Percentiles rank a stretch among this genome's conserved stretches.
Conservation (phyloP, 2,888 invertebrate genomes). For the Hirtodrosophila cameraria region DNA sequence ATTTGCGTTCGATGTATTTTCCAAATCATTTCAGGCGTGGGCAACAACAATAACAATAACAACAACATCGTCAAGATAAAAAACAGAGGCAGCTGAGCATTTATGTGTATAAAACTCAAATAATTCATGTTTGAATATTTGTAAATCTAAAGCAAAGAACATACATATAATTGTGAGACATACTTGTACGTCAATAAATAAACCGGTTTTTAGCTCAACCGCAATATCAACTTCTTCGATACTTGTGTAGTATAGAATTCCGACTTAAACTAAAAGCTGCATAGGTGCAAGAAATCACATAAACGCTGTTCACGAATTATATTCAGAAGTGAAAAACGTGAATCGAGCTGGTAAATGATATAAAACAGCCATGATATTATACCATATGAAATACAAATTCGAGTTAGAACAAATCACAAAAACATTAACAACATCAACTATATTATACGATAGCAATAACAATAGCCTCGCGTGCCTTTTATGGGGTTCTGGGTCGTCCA, state of each 20-base stretch:
- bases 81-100: conserved; percentile 49
- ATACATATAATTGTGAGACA: background rate
- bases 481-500: conserved; percentile 32
- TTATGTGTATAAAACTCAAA: conserved; percentile 49
- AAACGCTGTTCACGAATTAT: too few relatives aligned
- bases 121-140: conserved; percentile 66
- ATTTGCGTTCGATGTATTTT: conserved; percentile 66
- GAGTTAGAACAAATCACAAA: conserved; percentile 8
- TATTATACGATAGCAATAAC: background rate
- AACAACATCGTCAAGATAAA: conserved; percentile 17
- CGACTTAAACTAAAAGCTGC: too few relatives aligned
- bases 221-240: too few relatives aligned
- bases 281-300: too few relatives aligned
- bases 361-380: background rate
- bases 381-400: conserved; percentile 2
- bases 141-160: background rate
- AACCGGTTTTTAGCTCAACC: too few relatives aligned
- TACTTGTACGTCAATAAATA: too few relatives aligned
- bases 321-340: too few relatives aligned
- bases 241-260: too few relatives aligned
- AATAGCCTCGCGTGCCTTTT: conserved; percentile 43
- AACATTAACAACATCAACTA: conserved; percentile 5
- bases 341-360: too few relatives aligned
- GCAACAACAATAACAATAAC: conserved; percentile 47
- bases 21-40: conserved; percentile 63